These are phyloP conservation scores for Druon quercuslanigerum DNA, from an alignment of 1,140 invertebrate species.

Conservation along the genomic window DNA sequence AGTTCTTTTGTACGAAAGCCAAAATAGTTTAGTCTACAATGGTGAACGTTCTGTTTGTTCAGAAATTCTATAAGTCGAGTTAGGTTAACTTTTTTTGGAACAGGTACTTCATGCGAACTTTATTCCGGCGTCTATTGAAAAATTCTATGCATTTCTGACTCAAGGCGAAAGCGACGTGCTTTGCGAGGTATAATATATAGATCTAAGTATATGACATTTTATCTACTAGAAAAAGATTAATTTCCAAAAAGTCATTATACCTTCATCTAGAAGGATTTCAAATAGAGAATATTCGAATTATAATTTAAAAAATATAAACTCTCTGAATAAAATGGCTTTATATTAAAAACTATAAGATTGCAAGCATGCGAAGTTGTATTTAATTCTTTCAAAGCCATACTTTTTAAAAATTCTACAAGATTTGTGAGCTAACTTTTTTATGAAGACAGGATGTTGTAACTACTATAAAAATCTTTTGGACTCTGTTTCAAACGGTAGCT, in stretches of 20 bases:
- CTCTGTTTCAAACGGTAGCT: constrained; percentile 44
- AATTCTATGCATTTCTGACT: constrained; percentile 59
- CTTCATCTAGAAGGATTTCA: too few relatives aligned
- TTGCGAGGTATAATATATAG: not conserved
- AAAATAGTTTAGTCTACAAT: constrained; percentile 17
- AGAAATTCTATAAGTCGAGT: constrained; percentile 12
- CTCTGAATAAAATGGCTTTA: too few relatives aligned
- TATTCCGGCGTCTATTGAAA: constrained; percentile 51
- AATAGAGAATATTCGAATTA: too few relatives aligned
- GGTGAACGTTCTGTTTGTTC: not conserved
- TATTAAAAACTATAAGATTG: too few relatives aligned
- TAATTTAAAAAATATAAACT: too few relatives aligned
- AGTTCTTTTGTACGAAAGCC: not conserved
- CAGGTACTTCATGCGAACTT: constrained; percentile 43
- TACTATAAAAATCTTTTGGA: not conserved
- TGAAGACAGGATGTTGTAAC: constrained; percentile 14
- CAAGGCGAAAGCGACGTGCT: constrained; percentile 22
- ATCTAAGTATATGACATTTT: not conserved
- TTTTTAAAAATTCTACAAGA: too few relatives aligned
- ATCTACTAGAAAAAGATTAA: not conserved
- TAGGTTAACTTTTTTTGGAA: constrained; percentile 10
- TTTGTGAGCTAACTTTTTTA: not conserved
- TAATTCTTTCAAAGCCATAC: too few relatives aligned
- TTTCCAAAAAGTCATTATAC: too few relatives aligned
- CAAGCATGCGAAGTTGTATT: too few relatives aligned